phyloP scores from a whole-genome alignment of 1,140 invertebrate species.

The Halictus rubicundus region DNA sequence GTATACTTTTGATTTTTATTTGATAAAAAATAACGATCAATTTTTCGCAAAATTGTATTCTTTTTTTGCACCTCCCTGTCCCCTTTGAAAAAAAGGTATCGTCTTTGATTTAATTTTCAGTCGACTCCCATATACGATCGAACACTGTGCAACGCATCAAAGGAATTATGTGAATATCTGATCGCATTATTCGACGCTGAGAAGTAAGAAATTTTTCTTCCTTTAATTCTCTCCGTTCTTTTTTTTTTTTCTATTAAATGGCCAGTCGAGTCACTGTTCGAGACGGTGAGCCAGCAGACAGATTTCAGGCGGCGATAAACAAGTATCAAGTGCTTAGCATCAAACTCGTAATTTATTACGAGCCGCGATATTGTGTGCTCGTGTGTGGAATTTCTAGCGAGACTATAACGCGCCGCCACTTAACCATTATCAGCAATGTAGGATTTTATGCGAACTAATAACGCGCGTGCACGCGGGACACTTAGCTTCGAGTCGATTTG shows the following conservation, averaged over 20 bases:
- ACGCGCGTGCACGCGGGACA: not conserved
- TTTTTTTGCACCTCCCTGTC: too few species aligned
- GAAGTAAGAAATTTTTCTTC: not conserved
- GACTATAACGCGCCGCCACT: slow-evolving; percentile 24
- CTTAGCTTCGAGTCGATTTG: slow-evolving; percentile 22
- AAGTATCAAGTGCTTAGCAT: slow-evolving; percentile 41
- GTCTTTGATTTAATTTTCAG: too few species aligned
- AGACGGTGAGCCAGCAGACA: slow-evolving; percentile 9
- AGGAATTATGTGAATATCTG: not conserved
- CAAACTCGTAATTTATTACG: slow-evolving; percentile 40
- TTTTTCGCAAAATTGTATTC: too few species aligned
- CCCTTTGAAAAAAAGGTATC: too few species aligned
- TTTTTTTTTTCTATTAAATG: not conserved
- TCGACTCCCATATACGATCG: too few species aligned
- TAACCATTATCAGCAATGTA: slow-evolving; percentile 35
- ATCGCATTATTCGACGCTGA: not conserved
- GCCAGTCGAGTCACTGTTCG: not conserved
- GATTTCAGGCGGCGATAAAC: slow-evolving; percentile 28
- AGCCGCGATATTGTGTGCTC: slow-evolving; percentile 23
- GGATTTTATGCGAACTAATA: slow-evolving; percentile 36
- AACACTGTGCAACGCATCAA: too few species aligned
- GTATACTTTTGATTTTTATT: too few species aligned
- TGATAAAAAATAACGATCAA: too few species aligned
- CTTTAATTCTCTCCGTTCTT: too few species aligned
- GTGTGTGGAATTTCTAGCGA: slow-evolving; percentile 17